Evolutionary conservation across 1,140 invertebrate species (phyloP), one percentile per base, ranked within the genome.

Genomic region (Radopholus similis): DNA sequence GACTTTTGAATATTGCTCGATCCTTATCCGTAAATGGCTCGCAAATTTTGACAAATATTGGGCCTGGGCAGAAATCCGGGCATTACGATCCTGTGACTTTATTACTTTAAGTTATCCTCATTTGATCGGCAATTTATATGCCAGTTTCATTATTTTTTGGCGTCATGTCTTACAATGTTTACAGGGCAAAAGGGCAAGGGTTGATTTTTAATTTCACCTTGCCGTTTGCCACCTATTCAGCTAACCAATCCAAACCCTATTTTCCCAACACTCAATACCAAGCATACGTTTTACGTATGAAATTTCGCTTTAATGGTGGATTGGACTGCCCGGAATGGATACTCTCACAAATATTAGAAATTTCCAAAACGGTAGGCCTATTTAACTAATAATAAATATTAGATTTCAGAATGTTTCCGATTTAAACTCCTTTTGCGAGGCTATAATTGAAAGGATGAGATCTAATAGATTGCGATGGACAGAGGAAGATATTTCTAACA

Each of bases 311-410:
- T 42, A 67, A 58, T 57, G 72, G 72, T 18, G 68, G 74, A n/a
- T 40, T 74, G 0, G 72, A 74, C 37, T 74, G 73, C 35, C 72
- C 72, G 9, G 72, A 74, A 53, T 74, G 72, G 72, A 51, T 74
- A n/a, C 53, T 74, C 28, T 56, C 73, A 37, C 70, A 74, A 37
- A 74, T 74, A 21, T 40, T 72, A 0, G 59, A 73, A 47, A 74
- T 74, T 44, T 34, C 72, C 11, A 64, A 59, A 57, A 74, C 75
- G 51, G 72, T 74, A 66, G 28, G 42, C 49, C n/a, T n/a, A n/a
- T n/a, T n/a, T n/a, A n/a, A n/a, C n/a, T n/a, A n/a, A n/a, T n/a
- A n/a, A 40, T 15, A 59, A n/a, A 2, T 23, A 2, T n/a, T 15
- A 18, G 21, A 18, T 3, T 68, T 66, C 35, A 67, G 63, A 64